Conservation (phyloP, 2,888 invertebrate genomes). For the Drosophila merina region DNA sequence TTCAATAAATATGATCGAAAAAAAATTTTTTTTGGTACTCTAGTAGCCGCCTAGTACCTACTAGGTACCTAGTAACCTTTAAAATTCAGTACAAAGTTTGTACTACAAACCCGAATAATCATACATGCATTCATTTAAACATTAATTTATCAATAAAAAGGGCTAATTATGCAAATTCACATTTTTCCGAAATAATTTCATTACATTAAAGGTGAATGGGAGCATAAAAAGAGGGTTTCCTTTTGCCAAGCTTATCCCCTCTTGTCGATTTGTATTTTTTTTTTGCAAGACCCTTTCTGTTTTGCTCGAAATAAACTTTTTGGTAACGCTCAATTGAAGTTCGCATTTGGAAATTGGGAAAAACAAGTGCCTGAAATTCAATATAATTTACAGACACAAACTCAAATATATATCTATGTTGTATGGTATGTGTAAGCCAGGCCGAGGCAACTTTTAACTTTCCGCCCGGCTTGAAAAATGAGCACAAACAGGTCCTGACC, state of each 20-base stretch:
- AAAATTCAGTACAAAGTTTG: no score
- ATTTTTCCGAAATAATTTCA: not conserved
- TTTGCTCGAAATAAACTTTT: constrained; percentile 39
- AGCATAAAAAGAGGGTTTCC: not conserved
- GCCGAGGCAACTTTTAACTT: constrained; percentile 15
- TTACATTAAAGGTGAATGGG: not conserved
- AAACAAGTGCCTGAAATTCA: constrained; percentile 54
- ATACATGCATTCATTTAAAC: no score
- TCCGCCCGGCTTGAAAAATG: constrained; percentile 50
- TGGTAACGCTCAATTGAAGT: constrained; percentile 52
- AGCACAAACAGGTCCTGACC: constrained; percentile 45
- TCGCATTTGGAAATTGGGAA: constrained; percentile 57
- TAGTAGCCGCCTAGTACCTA: no score
- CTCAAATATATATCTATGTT: constrained; percentile 6
- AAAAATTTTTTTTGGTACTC: no score
- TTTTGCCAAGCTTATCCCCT: not conserved
- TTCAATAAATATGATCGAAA: no score
- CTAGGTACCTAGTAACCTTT: no score
- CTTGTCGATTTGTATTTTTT: constrained; percentile 25
- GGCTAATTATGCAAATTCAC: not conserved
- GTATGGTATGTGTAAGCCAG: not conserved
- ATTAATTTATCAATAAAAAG: no score
- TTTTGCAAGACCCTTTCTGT: constrained; percentile 8
- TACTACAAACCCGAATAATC: no score
- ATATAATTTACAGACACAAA: constrained; percentile 34